Evolutionary conservation across 2,888 invertebrate genomes (phyloP).

Genomic region (Nipponacmea schrenckii): DNA sequence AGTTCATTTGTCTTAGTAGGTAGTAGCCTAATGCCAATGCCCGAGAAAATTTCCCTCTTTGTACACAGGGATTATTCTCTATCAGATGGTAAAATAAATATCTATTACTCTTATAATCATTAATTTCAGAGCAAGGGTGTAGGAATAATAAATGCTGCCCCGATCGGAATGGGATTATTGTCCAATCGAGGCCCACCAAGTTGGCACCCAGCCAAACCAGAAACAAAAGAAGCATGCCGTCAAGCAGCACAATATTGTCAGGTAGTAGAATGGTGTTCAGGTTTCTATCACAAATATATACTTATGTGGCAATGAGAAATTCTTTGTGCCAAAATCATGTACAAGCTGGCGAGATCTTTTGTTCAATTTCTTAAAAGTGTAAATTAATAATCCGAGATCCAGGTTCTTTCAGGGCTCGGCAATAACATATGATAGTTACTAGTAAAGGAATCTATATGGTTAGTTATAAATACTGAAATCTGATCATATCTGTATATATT

Average conservation of each 20-base stretch:
- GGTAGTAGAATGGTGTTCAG: constrained; percentile 33
- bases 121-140: constrained; percentile 75
- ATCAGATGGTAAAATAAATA: background rate
- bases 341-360: too few relatives aligned
- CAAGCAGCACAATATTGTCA: constrained; percentile 51
- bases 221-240: constrained; percentile 52
- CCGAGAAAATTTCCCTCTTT: background rate
- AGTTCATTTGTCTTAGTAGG: background rate
- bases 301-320: too few relatives aligned
- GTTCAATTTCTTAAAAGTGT: too few relatives aligned
- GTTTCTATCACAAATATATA: too few relatives aligned
- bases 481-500: too few relatives aligned
- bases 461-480: too few relatives aligned
- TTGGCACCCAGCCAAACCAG: constrained; percentile 59
- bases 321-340: too few relatives aligned
- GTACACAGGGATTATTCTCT: background rate
- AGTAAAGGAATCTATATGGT: too few relatives aligned
- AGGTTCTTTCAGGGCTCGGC: too few relatives aligned
- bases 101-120: constrained; percentile 7
- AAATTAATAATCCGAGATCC: too few relatives aligned
- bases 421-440: too few relatives aligned
- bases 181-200: constrained; percentile 74
- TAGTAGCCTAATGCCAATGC: background rate
- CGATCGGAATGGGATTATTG: constrained; percentile 84
- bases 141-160: constrained; percentile 86